A percentile compares a stretch with the other conserved stretches of the same genome.
Evolutionary conservation across 2,888 invertebrate species (phyloP).

Genomic region (Microctonus hyperodae): DNA sequence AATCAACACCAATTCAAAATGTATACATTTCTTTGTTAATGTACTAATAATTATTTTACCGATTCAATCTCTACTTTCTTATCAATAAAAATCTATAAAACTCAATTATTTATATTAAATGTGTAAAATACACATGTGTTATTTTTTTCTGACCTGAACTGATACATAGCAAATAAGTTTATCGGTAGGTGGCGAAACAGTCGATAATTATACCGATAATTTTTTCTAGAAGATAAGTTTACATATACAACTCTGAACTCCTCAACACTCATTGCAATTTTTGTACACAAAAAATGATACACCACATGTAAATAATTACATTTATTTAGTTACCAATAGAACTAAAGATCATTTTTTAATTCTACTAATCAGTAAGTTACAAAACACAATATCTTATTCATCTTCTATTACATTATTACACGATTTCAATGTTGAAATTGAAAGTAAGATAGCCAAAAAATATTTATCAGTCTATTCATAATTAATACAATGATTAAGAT

Average conservation of each 20-base stretch:
- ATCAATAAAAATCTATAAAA: constrained; percentile 47
- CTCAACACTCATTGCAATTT: no score
- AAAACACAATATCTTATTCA: no score
- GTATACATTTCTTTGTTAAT: constrained; percentile 36
- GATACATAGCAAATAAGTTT: not conserved
- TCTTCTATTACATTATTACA: not conserved
- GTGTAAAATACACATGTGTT: not conserved
- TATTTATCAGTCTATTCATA: not conserved
- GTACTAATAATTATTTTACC: constrained; percentile 40
- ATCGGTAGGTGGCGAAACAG: constrained; percentile 24
- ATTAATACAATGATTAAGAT: not conserved
- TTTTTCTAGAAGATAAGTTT: not conserved
- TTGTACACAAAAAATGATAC: no score
- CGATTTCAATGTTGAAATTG: constrained; percentile 7
- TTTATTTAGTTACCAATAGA: no score
- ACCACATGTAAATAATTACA: no score
- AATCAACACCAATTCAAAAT: constrained; percentile 27
- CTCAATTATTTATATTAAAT: constrained; percentile 3
- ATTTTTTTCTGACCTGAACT: not conserved
- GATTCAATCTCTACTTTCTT: constrained; percentile 46
- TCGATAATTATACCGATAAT: not conserved
- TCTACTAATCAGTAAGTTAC: no score
- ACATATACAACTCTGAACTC: no score
- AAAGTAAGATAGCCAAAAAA: constrained; percentile 1
- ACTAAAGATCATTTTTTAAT: no score